Evolutionary conservation across 2,888 invertebrate genomes (phyloP).

Genomic region (Acleris cristana): DNA sequence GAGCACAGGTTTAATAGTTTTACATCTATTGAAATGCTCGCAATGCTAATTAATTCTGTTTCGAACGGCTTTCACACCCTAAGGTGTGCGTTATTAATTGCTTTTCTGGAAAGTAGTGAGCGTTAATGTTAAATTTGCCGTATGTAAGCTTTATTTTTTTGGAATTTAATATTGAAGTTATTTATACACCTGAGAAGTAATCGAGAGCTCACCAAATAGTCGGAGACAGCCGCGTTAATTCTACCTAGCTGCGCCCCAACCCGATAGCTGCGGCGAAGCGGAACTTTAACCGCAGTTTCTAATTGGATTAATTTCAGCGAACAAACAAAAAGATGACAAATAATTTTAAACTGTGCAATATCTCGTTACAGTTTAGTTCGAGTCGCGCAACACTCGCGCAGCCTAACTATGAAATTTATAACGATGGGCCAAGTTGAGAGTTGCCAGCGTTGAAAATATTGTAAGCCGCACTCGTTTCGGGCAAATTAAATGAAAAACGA

Average conservation of each 20-base stretch:
- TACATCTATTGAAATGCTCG: not conserved
- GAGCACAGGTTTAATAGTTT: conserved; percentile 23
- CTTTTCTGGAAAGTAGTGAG: too few species aligned
- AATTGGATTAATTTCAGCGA: conserved; percentile 38
- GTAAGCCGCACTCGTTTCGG: conserved; percentile 80
- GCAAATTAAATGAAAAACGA: conserved; percentile 82
- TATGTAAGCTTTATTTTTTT: too few species aligned
- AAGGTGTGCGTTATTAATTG: too few species aligned
- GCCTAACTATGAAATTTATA: conserved; percentile 75
- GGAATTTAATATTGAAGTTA: too few species aligned
- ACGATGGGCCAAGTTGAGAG: conserved; percentile 71
- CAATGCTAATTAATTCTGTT: too few species aligned
- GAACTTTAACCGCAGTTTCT: conserved; percentile 36
- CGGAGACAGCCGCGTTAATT: conserved; percentile 14
- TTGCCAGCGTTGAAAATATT: conserved; percentile 80
- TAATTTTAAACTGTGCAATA: conserved; percentile 34
- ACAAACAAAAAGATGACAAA: conserved; percentile 38
- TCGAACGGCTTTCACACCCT: too few species aligned
- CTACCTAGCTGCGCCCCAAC: conserved; percentile 17
- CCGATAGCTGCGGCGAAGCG: conserved; percentile 28
- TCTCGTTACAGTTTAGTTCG: conserved; percentile 39
- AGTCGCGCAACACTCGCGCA: conserved; percentile 41
- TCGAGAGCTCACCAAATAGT: conserved; percentile 10
- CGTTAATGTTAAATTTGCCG: too few species aligned
- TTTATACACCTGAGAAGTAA: conserved; percentile 4